Evolutionary conservation across 2,113 vertebrate species (phyloP), one percentile per base, ranked within the genome.

Genomic region (Cettia cetti): DNA sequence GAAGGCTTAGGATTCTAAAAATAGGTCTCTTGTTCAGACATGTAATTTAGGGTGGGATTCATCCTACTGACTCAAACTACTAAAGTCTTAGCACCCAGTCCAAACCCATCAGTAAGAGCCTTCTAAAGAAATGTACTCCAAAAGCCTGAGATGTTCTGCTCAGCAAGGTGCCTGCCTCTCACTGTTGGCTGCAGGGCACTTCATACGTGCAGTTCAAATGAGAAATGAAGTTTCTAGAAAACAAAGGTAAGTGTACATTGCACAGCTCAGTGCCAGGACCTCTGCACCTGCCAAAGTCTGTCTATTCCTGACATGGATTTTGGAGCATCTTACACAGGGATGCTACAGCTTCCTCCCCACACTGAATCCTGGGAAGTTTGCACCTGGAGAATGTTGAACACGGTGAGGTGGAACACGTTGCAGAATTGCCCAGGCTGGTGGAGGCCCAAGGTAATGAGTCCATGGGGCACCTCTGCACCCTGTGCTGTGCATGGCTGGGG

Each of bases 391-490:
- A 12, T 7, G 22, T 37, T 14, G 15, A 42, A 2, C 35, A 6
- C 0, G 0, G 26, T 20, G 61, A 66, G 42, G 13, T 19, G 11
- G 28, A 30, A 4, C 47, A 13, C 0, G 1, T 53, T 35, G 56
- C 39, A 33, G 84, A 44, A 40, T 9, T 37, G 37, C 35, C 19
- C 11, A 13, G 23, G 33, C 22, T 69, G 18, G 22, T 14, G 5
- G 7, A 70, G 17, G 7, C 9, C 66, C 35, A 8, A n/a, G 80
- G 37, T 14, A 3, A 13, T 0, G 18, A 33, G 39, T 45, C 68
- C 23, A 0, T 59, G 5, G 31, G 26, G 35, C 39, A 2, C 9
- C 42, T 78, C 24, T n/a, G 64, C 30, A 5, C 37, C 4, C 12
- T 35, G 19, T n/a, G 15, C 14, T n/a, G 24, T 9, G 47, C 40